Conservation (phyloP, 2,797 vertebrate genomes). For the Taeniopygia guttata region DNA sequence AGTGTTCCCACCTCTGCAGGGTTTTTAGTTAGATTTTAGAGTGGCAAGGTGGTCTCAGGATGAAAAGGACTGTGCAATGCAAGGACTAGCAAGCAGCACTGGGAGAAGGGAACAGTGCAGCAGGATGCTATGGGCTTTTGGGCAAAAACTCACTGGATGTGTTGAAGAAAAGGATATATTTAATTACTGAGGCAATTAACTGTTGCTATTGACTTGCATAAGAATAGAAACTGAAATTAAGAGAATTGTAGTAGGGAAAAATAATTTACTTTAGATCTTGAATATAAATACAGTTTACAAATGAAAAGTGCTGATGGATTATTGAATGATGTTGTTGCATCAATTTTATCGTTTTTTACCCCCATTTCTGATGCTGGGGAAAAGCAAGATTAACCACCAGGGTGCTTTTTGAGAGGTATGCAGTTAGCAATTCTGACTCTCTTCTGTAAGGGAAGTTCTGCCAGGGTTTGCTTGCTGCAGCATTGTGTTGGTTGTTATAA, state of each 20-base stretch:
- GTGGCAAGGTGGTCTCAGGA: not conserved
- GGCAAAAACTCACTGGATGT: not conserved
- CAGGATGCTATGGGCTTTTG: constrained; percentile 1
- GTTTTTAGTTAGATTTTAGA: not conserved
- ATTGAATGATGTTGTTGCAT: not conserved
- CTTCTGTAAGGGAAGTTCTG: not conserved
- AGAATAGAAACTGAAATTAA: not conserved
- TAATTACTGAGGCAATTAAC: not conserved
- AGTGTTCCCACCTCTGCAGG: not conserved
- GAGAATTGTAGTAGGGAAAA: not conserved
- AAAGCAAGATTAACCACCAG: not conserved
- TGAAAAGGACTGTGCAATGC: not conserved
- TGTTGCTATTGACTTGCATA: not conserved
- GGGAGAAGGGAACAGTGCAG: not conserved
- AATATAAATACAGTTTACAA: not conserved
- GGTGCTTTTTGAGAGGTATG: not conserved
- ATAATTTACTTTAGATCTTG: not conserved
- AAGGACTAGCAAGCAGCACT: not conserved
- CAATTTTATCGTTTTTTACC: not conserved
- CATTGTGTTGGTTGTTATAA: fast-evolving
- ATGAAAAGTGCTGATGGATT: not conserved
- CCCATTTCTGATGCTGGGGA: not conserved
- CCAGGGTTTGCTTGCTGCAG: not conserved
- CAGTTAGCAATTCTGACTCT: not conserved
- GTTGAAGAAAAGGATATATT: not conserved